Evolutionary conservation across 2,797 vertebrate genomes (phyloP).

Genomic region (Falco naumanni): DNA sequence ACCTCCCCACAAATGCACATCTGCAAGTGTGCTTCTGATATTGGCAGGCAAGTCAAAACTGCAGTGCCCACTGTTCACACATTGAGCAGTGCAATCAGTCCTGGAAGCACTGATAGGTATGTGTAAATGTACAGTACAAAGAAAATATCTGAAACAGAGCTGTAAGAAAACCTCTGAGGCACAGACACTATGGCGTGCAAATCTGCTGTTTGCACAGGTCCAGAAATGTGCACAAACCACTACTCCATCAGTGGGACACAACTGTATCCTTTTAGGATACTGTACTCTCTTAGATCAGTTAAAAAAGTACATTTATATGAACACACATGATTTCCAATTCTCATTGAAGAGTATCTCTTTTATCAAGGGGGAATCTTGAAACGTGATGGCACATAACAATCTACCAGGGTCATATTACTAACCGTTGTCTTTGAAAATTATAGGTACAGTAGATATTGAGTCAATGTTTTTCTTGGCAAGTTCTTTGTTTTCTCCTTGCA

Average conservation of each 20-base stretch:
- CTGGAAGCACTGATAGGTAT: not conserved
- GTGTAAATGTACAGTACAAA: not conserved
- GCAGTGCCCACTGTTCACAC: not conserved
- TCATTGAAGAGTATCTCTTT: not conserved
- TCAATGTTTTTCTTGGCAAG: slow-evolving; percentile 9
- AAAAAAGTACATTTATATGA: not conserved
- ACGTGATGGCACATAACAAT: not conserved
- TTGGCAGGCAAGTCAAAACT: not conserved
- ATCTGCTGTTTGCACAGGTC: not conserved
- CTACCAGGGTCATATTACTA: not conserved
- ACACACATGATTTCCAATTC: not conserved
- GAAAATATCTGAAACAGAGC: not conserved
- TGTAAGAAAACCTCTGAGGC: not conserved
- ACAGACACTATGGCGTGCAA: accelerated
- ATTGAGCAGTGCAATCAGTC: not conserved
- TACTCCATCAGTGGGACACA: not conserved
- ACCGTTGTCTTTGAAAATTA: slow-evolving; percentile 2
- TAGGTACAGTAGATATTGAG: not conserved
- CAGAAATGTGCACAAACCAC: not conserved
- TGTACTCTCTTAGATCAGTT: not conserved
- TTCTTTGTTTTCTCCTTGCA: not conserved
- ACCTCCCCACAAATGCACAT: not conserved
- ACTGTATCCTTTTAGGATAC: not conserved
- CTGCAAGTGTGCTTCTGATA: accelerated
- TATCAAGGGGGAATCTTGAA: not conserved